phyloP scores from a whole-genome alignment of 2,113 vertebrate species.

The Pica pica region DNA sequence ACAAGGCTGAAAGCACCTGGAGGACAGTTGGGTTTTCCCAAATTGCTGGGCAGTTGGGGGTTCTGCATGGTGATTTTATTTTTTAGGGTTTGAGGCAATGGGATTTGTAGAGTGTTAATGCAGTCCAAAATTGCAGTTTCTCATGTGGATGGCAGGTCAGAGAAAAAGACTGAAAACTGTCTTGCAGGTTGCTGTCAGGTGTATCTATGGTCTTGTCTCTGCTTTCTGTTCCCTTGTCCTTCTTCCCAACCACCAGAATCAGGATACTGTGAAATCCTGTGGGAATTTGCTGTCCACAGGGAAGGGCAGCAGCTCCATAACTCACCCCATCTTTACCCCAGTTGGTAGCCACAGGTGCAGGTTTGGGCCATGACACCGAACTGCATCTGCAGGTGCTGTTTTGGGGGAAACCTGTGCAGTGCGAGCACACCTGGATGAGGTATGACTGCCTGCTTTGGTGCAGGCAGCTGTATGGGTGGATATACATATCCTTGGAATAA shows the following conservation, averaged over 20 bases:
- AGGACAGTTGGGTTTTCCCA: not conserved
- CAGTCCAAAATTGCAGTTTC: not conserved
- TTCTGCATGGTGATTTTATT: not conserved
- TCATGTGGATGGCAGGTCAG: not conserved
- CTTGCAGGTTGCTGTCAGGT: not conserved
- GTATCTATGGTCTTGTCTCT: not conserved
- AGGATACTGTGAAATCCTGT: not conserved
- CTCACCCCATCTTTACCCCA: not conserved
- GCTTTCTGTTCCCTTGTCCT: not conserved
- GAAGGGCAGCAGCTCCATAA: not conserved
- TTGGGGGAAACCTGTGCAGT: not conserved
- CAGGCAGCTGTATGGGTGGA: not conserved
- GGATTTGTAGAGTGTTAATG: not conserved
- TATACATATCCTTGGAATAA: not conserved
- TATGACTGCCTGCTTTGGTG: not conserved
- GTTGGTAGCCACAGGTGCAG: not conserved
- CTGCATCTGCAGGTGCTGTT: not conserved
- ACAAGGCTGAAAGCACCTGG: not conserved
- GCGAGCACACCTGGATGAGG: not conserved
- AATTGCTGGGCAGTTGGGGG: fast-evolving
- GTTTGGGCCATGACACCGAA: not conserved
- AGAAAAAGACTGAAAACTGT: not conserved
- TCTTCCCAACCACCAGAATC: not conserved
- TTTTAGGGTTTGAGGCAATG: not conserved
- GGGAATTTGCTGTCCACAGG: not conserved